Evolutionary conservation across 2,797 vertebrate species (phyloP).

Genomic region (Syndactyla subalaris): DNA sequence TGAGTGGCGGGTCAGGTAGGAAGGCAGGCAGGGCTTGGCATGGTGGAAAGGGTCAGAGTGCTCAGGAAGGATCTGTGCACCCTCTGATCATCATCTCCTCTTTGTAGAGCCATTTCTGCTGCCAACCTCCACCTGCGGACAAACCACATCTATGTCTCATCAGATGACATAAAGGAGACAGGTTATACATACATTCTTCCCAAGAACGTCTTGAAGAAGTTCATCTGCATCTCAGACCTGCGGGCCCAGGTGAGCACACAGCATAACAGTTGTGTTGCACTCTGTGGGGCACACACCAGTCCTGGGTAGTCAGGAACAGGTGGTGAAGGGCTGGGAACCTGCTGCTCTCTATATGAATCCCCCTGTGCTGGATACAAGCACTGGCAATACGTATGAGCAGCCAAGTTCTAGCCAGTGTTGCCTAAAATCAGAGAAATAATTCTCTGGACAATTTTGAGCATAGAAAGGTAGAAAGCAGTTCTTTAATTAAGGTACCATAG

Average conservation of each 20-base stretch:
- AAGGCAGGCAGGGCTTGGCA: neutral
- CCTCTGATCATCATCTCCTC: neutral
- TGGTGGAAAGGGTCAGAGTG: neutral
- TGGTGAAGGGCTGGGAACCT: neutral
- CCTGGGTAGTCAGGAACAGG: neutral
- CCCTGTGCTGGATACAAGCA: neutral
- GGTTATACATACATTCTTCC: slow-evolving; percentile 98
- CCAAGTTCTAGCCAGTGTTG: neutral
- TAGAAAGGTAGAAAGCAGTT: too few species aligned
- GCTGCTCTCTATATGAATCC: rapidly evolving
- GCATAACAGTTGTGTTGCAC: rapidly evolving
- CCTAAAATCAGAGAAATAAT: too few species aligned
- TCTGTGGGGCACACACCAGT: neutral
- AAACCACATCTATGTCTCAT: slow-evolving; percentile 99
- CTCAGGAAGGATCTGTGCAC: neutral
- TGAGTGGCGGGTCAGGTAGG: slow-evolving; percentile 97
- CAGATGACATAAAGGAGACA: slow-evolving; percentile 98
- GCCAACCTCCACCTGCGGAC: slow-evolving; percentile 97
- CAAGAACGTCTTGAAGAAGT: slow-evolving; percentile 98
- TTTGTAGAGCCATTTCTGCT: slow-evolving; percentile 93
- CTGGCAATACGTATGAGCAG: rapidly evolving
- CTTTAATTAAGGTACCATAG: too few species aligned
- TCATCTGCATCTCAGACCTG: slow-evolving; percentile 98
- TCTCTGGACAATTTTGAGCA: too few species aligned
- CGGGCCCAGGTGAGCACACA: slow-evolving; percentile 86